Percentiles rank a stretch among this genome's conserved stretches.
These are phyloP conservation scores for Danaus chrysippus DNA, from an alignment of 2,888 invertebrate species.

Conservation along the genomic window DNA sequence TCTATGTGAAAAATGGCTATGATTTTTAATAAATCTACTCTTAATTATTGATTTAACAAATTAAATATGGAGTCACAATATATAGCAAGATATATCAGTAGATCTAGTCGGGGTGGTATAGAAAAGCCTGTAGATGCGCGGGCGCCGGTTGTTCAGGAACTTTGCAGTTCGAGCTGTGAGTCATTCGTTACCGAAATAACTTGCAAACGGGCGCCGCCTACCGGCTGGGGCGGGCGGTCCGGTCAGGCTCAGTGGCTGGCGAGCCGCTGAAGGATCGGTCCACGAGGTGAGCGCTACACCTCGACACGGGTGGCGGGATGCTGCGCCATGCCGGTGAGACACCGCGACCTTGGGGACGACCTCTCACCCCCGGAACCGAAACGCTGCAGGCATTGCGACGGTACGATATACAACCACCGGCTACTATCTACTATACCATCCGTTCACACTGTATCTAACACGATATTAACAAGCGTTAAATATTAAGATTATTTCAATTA, in stretches of 20 bases:
- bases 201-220: conserved; percentile 75
- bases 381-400: conserved; percentile 96
- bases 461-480: no score
- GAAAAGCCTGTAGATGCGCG: conserved; percentile 64
- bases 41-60: no score
- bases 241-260: conserved; percentile 71
- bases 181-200: conserved; percentile 74
- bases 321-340: conserved; percentile 80
- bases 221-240: conserved; percentile 75
- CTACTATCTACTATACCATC: background rate
- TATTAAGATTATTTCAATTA: conserved; percentile 2
- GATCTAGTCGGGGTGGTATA: conserved; percentile 45
- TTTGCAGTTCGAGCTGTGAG: conserved; percentile 65
- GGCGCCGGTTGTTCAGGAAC: conserved; percentile 55
- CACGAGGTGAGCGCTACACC: conserved; percentile 57
- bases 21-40: no score
- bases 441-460: background rate
- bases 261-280: conserved; percentile 72
- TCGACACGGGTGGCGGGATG: conserved; percentile 71
- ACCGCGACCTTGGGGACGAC: conserved; percentile 78
- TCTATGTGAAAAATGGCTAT: no score
- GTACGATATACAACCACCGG: conserved; percentile 79
- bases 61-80: no score
- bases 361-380: conserved; percentile 87
- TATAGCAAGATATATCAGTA: background rate